phyloP scores from a whole-genome alignment of 2,113 vertebrate genomes.

The Phalacrocorax brasilianus region DNA sequence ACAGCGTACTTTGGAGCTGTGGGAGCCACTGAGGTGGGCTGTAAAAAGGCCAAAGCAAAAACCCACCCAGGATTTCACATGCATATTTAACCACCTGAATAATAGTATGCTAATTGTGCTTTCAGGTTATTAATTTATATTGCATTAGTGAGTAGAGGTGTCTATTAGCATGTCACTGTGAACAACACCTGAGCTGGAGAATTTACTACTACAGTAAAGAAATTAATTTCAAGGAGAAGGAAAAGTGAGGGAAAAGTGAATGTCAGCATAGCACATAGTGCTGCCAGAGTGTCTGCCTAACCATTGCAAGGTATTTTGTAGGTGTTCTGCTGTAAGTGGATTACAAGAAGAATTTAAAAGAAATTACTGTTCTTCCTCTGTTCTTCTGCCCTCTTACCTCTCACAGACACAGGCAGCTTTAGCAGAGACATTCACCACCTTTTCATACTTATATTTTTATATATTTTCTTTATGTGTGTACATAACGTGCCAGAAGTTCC shows the following conservation, averaged over 20 bases:
- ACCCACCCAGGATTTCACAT: neutral
- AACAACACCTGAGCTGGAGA: neutral
- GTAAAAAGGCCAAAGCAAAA: neutral
- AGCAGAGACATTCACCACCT: constrained; percentile 13
- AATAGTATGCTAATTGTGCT: neutral
- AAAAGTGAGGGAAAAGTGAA: neutral
- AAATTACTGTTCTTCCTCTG: constrained; percentile 12
- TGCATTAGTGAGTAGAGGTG: neutral
- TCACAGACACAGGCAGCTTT: constrained; percentile 1
- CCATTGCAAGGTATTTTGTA: neutral
- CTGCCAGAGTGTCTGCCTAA: neutral
- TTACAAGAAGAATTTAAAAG: constrained; percentile 7
- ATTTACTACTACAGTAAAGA: neutral
- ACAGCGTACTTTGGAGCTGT: rapidly evolving
- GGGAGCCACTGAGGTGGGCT: neutral
- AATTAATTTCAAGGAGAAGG: neutral
- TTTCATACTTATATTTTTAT: constrained; percentile 3
- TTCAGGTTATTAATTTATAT: neutral
- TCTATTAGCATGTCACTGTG: neutral
- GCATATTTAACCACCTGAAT: neutral
- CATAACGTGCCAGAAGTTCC: neutral
- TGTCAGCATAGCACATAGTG: neutral
- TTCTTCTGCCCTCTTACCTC: constrained; percentile 22
- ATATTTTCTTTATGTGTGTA: neutral
- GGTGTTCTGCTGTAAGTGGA: neutral